These are phyloP conservation scores for Orientallactaga sibirica DNA, from an alignment of 2,797 vertebrate genomes.

Conservation along the genomic window DNA sequence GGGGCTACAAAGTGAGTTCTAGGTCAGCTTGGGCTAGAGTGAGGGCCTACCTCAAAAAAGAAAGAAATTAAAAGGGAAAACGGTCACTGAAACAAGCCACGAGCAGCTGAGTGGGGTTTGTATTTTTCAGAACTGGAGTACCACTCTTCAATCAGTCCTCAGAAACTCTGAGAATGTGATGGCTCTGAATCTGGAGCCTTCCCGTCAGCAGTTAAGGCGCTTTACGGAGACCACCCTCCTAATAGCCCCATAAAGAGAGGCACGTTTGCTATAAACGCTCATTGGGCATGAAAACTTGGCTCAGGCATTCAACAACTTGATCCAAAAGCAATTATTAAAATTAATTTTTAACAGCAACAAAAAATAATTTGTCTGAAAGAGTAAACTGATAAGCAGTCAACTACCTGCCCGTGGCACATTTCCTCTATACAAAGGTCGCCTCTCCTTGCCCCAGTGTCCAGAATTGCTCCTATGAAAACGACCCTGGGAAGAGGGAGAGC, in stretches of 20 bases:
- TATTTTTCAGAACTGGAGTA: slow-evolving; percentile 20
- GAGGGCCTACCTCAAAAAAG: too few relatives aligned
- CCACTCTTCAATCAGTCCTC: not conserved
- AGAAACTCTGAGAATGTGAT: slow-evolving; percentile 61
- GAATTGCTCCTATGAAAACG: slow-evolving; percentile 20
- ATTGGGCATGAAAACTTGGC: slow-evolving; percentile 76
- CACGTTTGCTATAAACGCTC: slow-evolving; percentile 76
- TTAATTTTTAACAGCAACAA: slow-evolving; percentile 83
- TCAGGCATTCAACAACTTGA: slow-evolving; percentile 53
- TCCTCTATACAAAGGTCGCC: slow-evolving; percentile 45
- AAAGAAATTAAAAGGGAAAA: too few relatives aligned
- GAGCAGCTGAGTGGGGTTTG: not conserved
- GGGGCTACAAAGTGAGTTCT: too few relatives aligned
- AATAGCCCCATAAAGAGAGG: slow-evolving; percentile 71
- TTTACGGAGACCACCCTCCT: slow-evolving; percentile 78
- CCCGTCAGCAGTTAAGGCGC: slow-evolving; percentile 32
- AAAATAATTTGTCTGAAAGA: slow-evolving; percentile 76
- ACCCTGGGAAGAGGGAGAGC: not conserved
- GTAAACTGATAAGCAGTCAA: slow-evolving; percentile 70
- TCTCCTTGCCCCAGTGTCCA: not conserved
- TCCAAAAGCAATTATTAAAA: slow-evolving; percentile 83
- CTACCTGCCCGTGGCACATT: slow-evolving; percentile 54
- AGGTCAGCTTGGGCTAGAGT: too few relatives aligned
- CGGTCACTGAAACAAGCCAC: not conserved
- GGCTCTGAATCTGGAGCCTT: slow-evolving; percentile 42